A percentile compares a stretch with the other conserved stretches of the same genome.
Evolutionary conservation across 2,797 vertebrate species (phyloP).

Genomic region (Prionace glauca): DNA sequence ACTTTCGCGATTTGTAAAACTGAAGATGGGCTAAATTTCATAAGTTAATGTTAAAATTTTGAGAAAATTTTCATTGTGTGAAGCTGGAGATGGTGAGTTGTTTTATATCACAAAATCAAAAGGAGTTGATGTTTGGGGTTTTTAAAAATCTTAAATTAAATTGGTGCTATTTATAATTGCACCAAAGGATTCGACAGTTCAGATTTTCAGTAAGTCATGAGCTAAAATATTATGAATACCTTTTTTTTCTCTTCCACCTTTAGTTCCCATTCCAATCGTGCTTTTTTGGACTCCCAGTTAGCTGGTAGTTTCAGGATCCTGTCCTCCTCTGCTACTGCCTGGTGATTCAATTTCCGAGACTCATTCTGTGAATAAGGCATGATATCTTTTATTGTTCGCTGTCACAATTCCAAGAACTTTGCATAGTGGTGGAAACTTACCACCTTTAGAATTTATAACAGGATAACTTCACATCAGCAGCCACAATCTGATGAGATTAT

Average conservation of each 20-base stretch:
- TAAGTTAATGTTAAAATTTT: background rate
- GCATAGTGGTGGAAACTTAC: background rate
- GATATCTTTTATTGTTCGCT: background rate
- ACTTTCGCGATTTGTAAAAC: background rate
- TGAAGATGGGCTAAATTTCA: background rate
- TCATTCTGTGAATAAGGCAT: slow-evolving; percentile 67
- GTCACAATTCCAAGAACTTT: background rate
- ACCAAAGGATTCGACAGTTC: background rate
- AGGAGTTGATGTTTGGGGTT: background rate
- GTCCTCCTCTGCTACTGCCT: slow-evolving; percentile 90
- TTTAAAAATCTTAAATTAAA: background rate
- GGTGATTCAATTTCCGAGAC: slow-evolving; percentile 86
- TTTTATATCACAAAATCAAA: background rate
- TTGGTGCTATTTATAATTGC: background rate
- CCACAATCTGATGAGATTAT: background rate
- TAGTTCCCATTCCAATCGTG: slow-evolving; percentile 84
- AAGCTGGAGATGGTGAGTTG: background rate
- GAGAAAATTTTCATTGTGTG: background rate
- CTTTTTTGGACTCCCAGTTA: slow-evolving; percentile 93
- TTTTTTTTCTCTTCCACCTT: slow-evolving; percentile 79
- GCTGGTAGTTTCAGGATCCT: slow-evolving; percentile 82
- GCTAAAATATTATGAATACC: slow-evolving; percentile 47
- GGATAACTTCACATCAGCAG: background rate
- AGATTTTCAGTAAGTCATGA: no score
- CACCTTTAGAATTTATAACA: background rate